Evolutionary conservation across 2,797 vertebrate genomes (phyloP).

Genomic region (Prionace glauca): DNA sequence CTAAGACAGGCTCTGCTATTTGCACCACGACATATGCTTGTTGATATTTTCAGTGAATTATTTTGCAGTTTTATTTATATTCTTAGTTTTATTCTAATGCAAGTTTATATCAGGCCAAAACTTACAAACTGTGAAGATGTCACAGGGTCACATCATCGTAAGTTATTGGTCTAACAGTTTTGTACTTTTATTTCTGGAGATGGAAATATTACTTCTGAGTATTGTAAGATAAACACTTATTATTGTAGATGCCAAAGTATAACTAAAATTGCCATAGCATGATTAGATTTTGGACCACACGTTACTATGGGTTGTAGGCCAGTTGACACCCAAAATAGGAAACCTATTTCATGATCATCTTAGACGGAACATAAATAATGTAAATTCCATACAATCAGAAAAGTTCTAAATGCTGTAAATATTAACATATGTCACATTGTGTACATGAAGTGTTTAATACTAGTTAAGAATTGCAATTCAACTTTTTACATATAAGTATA

Average conservation of each 20-base stretch:
- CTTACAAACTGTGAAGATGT: neutral
- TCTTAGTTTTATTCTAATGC: neutral
- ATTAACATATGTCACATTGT: neutral
- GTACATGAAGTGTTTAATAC: neutral
- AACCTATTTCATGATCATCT: neutral
- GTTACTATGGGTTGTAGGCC: neutral
- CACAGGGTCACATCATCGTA: neutral
- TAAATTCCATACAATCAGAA: neutral
- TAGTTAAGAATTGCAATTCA: neutral
- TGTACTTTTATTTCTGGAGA: neutral
- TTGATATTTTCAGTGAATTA: neutral
- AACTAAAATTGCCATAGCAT: neutral
- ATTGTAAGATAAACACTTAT: neutral
- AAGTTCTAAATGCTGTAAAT: neutral
- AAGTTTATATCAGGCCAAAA: neutral
- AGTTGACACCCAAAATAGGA: neutral
- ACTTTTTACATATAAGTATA: no score
- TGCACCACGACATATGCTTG: neutral
- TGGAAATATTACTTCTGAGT: neutral
- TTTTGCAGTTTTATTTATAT: neutral
- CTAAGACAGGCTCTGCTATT: neutral
- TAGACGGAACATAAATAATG: no score
- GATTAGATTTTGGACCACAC: neutral
- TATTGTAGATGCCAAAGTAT: neutral
- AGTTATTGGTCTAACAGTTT: neutral